Evolutionary conservation across 2,797 vertebrate species (phyloP).

Genomic region (Avahi laniger): DNA sequence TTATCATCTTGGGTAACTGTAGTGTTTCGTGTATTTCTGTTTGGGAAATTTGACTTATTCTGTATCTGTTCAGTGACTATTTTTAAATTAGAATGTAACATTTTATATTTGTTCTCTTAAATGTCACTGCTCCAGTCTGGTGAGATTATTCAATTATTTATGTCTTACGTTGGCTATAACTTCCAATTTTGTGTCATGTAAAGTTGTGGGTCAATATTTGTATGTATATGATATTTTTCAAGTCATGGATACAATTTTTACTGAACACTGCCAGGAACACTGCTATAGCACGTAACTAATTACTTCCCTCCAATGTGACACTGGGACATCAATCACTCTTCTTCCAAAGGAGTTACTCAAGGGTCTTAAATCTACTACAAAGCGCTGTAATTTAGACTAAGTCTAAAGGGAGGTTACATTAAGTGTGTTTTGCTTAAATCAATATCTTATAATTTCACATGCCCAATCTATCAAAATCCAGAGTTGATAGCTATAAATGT

Average conservation of each 20-base stretch:
- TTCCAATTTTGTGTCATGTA: neutral
- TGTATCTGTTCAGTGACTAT: neutral
- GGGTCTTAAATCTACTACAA: neutral
- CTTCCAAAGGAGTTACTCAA: neutral
- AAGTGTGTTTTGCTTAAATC: neutral
- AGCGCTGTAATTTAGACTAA: neutral
- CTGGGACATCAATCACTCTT: neutral
- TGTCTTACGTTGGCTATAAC: neutral
- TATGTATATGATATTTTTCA: neutral
- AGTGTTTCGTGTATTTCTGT: neutral
- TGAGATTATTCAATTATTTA: neutral
- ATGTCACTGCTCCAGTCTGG: neutral
- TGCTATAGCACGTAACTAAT: neutral
- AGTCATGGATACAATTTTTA: neutral
- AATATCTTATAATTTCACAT: neutral
- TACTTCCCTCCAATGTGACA: neutral
- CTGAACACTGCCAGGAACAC: neutral
- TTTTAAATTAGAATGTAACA: slow-evolving; percentile 14
- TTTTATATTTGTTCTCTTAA: slow-evolving; percentile 26
- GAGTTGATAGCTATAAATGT: neutral
- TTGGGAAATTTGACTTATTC: neutral
- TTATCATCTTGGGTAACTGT: neutral
- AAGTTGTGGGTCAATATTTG: neutral
- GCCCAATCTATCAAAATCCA: neutral
- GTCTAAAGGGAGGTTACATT: neutral